Evolutionary conservation across 2,888 invertebrate species (phyloP), one percentile per base, ranked within the genome.

Genomic region (Tetranychus truncatus): DNA sequence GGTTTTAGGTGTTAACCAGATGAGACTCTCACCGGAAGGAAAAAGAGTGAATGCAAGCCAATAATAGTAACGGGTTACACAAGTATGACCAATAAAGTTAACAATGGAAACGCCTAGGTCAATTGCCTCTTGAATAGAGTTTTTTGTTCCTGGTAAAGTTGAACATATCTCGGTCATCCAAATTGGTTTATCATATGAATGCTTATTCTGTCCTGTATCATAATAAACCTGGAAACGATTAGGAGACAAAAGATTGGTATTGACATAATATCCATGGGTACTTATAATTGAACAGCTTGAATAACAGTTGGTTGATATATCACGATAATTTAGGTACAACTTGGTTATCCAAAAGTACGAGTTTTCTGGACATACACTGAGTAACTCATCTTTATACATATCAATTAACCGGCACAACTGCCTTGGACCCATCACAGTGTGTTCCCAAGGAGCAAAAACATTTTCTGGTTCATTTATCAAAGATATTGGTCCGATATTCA

Each of bases 391-490:
- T 24, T 69, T 24, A 21, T 69, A 69, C 69, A 69, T 11, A 21
- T 21, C 69, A 20, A 69, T 24, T 20, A 69, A 24, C 11, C 34
- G 20, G 34, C 69, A 69, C 1, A 69, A 24, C 11, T 20, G 20
- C 34, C 21, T 11, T 20, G 69, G 69, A 6, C 20, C 11, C 20
- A 69, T 20, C 11, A 24, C 34, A 18, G 34, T 69, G 21, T 69
- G 69, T 24, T 69, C 69, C 69, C 69, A 69, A 69, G 20, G 21
- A 20, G 69, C 69, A 21, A 69, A 69, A n/a, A 69, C 69, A 69
- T 69, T 24, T 69, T 69, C 69, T 5, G 69, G 69, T 21, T 69
- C 69, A 69, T 69, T 69, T 5, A 69, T 24, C 11, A 69, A 24
- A 5, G 69, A 69, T 20, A 69, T 69, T 69, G 8, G 69, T 24